phyloP scores from a whole-genome alignment of 2,113 vertebrate species.

The Mastomys natalensis region DNA sequence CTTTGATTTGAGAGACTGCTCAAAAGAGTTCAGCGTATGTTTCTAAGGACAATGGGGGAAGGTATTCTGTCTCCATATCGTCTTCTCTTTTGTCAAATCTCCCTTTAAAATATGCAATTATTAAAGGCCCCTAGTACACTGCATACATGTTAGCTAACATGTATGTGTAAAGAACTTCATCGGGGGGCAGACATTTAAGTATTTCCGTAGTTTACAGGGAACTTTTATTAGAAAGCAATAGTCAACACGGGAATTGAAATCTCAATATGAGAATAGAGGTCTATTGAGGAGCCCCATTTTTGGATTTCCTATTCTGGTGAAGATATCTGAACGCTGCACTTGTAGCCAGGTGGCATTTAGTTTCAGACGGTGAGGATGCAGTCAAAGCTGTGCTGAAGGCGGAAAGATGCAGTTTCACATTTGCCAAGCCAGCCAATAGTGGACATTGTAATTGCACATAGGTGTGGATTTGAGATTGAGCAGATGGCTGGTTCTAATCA shows the following conservation, averaged over 20 bases:
- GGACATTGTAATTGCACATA: not conserved
- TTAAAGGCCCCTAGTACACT: slow-evolving; percentile 17
- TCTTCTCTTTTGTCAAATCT: slow-evolving; percentile 39
- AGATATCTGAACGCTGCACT: not conserved
- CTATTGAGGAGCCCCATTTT: not conserved
- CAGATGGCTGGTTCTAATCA: not conserved
- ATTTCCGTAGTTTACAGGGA: not conserved
- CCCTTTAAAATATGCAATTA: not conserved
- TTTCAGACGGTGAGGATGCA: not conserved
- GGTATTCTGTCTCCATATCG: not conserved
- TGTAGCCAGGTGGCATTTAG: not conserved
- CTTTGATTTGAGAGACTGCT: not conserved
- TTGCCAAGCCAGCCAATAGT: not conserved
- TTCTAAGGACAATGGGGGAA: not conserved
- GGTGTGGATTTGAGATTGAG: not conserved
- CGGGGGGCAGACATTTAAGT: not conserved
- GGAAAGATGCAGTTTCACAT: not conserved
- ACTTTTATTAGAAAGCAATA: not conserved
- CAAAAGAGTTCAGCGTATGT: not conserved
- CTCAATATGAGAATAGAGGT: not conserved
- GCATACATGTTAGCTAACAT: not conserved
- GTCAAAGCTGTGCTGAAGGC: not conserved
- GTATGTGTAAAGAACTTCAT: not conserved
- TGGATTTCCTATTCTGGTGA: not conserved
- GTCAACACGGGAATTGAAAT: not conserved